A percentile compares a stretch with the other conserved stretches of the same genome.
phyloP scores from a whole-genome alignment of 2,113 vertebrate species.

The Tenrec ecaudatus region DNA sequence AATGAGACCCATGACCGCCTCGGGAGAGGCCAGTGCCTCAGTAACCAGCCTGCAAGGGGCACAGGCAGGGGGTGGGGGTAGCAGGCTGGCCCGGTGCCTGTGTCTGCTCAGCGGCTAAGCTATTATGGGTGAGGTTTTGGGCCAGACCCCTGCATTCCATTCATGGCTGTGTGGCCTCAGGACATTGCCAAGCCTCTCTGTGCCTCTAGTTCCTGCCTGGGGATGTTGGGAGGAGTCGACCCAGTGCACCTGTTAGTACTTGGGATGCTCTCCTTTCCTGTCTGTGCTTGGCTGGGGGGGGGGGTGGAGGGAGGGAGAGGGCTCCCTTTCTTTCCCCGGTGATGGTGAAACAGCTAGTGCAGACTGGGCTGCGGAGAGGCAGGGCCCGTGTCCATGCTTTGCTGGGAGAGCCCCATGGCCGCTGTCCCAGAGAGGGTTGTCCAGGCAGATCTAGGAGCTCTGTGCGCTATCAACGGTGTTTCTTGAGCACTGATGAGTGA shows the following conservation, averaged over 20 bases:
- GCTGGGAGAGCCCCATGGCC: fast-evolving
- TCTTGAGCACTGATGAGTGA: neutral
- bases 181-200: neutral
- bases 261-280: neutral
- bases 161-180: neutral
- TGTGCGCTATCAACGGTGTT: neutral
- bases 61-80: neutral
- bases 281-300: neutral
- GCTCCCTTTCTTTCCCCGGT: no score
- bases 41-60: neutral
- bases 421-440: neutral
- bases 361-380: neutral
- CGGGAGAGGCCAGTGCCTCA: neutral
- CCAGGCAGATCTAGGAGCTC: neutral
- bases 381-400: neutral
- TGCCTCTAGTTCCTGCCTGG: neutral
- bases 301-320: no score
- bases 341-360: neutral
- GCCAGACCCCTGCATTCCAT: neutral
- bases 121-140: neutral
- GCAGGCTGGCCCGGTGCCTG: neutral
- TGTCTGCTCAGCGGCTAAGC: neutral
- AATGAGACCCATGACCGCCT: neutral
- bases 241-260: neutral
- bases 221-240: neutral